Evolutionary conservation across 1,140 invertebrate species (phyloP).

Genomic region (Macrosteles quadrilineatus): DNA sequence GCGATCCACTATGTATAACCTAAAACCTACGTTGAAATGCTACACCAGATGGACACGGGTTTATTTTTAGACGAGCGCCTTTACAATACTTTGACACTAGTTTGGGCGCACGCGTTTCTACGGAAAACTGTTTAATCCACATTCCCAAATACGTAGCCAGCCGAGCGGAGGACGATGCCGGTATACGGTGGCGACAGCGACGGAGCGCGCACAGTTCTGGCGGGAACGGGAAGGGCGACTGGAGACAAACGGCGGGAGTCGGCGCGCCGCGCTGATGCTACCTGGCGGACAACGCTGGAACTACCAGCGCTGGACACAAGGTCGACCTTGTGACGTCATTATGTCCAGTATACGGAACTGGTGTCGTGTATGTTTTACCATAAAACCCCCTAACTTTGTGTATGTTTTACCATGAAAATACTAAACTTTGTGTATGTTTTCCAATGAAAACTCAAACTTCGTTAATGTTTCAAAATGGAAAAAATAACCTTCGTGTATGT

Average conservation of each 20-base stretch:
- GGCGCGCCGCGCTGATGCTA: neutral
- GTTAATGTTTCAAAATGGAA: too few relatives aligned
- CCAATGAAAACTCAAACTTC: too few relatives aligned
- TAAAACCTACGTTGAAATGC: neutral
- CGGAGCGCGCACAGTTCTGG: neutral
- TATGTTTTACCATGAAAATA: too few relatives aligned
- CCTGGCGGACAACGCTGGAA: too few relatives aligned
- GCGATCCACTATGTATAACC: too few relatives aligned
- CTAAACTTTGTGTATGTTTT: too few relatives aligned
- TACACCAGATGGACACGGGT: neutral
- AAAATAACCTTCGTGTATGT: too few relatives aligned
- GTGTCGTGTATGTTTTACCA: too few relatives aligned
- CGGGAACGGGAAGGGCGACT: neutral
- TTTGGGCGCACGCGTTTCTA: conserved; percentile 4
- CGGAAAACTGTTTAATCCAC: conserved; percentile 1
- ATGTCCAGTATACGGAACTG: too few relatives aligned
- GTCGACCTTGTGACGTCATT: too few relatives aligned
- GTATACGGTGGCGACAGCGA: neutral
- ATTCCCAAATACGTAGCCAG: conserved; percentile 13
- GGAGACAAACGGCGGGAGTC: neutral
- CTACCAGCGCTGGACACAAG: too few relatives aligned
- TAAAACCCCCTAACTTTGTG: too few relatives aligned
- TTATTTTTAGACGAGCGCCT: conserved; percentile 6
- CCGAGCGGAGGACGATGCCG: neutral
- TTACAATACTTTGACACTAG: neutral